Conservation (phyloP, 2,888 invertebrate genomes). For the Bhutanitis thaidina region DNA sequence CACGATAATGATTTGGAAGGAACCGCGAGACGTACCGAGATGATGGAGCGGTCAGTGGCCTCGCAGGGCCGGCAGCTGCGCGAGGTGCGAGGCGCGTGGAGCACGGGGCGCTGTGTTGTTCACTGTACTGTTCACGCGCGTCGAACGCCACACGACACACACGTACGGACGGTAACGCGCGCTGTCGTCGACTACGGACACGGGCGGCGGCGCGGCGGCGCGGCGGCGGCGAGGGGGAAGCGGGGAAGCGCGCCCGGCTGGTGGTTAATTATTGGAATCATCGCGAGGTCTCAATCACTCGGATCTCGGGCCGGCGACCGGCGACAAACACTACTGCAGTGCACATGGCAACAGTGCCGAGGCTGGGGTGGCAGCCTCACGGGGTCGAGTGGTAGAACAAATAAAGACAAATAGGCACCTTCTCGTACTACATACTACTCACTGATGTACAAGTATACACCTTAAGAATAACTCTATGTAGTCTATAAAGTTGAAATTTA, state of each 20-base stretch:
- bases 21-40: slow-evolving; percentile 29
- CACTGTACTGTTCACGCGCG: slow-evolving; percentile 9
- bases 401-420: too few relatives aligned
- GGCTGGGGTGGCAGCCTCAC: background rate
- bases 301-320: too few relatives aligned
- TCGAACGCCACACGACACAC: slow-evolving; percentile 8
- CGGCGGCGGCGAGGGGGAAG: slow-evolving; percentile 15
- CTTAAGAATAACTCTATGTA: too few relatives aligned
- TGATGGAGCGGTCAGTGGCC: slow-evolving; percentile 58
- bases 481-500: too few relatives aligned
- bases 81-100: slow-evolving; percentile 23
- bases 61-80: slow-evolving; percentile 25
- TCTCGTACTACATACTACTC: too few relatives aligned
- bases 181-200: slow-evolving; percentile 12
- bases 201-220: slow-evolving; percentile 5
- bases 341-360: background rate
- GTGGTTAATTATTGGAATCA: too few relatives aligned
- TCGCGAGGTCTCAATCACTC: too few relatives aligned
- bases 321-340: too few relatives aligned
- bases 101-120: slow-evolving; percentile 4
- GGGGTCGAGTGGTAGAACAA: too few relatives aligned
- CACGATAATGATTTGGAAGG: background rate
- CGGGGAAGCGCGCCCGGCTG: slow-evolving; percentile 3
- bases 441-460: too few relatives aligned
- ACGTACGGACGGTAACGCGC: slow-evolving; percentile 7